Evolutionary conservation across 1,140 invertebrate genomes (phyloP), one percentile per base, ranked within the genome.

Genomic region (Caenorhabditis tropicalis): DNA sequence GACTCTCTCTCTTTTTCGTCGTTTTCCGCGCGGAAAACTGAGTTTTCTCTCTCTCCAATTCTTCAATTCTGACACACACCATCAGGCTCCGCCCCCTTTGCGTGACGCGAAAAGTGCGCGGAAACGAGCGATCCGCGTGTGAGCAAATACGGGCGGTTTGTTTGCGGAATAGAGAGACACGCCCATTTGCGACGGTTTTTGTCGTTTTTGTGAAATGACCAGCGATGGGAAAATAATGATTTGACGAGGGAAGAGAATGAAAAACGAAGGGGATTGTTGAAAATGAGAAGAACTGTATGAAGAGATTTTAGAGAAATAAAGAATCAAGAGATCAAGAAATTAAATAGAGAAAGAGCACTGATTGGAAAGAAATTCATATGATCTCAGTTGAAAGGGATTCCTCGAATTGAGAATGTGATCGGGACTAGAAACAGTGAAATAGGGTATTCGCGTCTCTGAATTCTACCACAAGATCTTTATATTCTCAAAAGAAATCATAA

Each of bases 61-160:
- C 65, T 36, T 74, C 43, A n/a, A 43, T 33, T 43, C 65, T 43
- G 9, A 24, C 19, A 27, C 5, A 21, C n/a, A 12, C 48, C 53
- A 33, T 31, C 12, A 46, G 15, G 36, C 65, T 43, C 65, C 65
- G 65, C 65, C 65, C 65, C 24, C 43, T 74, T 74, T 43, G 65
- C 65, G 65, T 74, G 65, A 74, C 65, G 65, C 65, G 65, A 74
- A 74, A 74, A 74, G 65, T 74, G 65, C 65, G 65, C 65, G 65
- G 65, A 74, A 74, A 74, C 65, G 65, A 74, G 65, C 65, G 33
- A 74, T 39, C 65, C 65, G 65, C 65, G 65, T 74, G 65, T 74
- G 65, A 74, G 65, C 65, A 74, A 74, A 74, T 31, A 74, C 65
- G 65, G 36, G 24, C 65, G 65, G 65, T 74, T 74, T 74, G 65